A percentile compares a stretch with the other conserved stretches of the same genome.
phyloP scores from a whole-genome alignment of 1,140 invertebrate genomes.

The Schlechtendalia chinensis region DNA sequence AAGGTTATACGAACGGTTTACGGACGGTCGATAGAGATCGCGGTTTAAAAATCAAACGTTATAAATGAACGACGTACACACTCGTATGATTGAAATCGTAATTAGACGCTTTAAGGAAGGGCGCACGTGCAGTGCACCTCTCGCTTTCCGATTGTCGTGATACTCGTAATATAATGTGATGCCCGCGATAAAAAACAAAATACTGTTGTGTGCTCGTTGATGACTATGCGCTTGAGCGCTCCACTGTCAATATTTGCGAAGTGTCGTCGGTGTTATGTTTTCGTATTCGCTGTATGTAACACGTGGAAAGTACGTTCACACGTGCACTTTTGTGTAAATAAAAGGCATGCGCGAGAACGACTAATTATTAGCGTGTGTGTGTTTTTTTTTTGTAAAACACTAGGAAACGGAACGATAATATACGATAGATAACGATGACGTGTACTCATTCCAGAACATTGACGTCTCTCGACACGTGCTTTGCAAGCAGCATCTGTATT shows the following conservation, averaged over 20 bases:
- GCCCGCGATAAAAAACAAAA: background rate
- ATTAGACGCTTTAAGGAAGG: background rate
- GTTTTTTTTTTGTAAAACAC: background rate
- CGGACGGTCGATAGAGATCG: too few relatives aligned
- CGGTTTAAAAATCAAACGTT: too few relatives aligned
- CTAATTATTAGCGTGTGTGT: background rate
- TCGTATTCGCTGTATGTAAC: background rate
- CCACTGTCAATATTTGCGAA: constrained; percentile 8
- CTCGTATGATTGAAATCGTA: background rate
- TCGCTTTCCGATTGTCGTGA: background rate
- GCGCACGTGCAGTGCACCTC: background rate
- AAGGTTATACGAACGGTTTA: too few relatives aligned
- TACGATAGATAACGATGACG: background rate
- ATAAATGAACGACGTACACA: too few relatives aligned
- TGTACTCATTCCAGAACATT: too few relatives aligned
- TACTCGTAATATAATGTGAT: background rate
- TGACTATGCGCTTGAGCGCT: background rate
- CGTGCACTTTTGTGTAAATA: background rate
- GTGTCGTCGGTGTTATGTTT: background rate
- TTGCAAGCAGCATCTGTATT: background rate
- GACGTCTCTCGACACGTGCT: background rate
- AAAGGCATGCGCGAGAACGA: background rate
- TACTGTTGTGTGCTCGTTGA: background rate
- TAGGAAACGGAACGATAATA: background rate
- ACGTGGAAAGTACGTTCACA: background rate